Conservation (phyloP, 35 echinoderm and acorn worm genomes). For the Eucidaris tribuloides region DNA sequence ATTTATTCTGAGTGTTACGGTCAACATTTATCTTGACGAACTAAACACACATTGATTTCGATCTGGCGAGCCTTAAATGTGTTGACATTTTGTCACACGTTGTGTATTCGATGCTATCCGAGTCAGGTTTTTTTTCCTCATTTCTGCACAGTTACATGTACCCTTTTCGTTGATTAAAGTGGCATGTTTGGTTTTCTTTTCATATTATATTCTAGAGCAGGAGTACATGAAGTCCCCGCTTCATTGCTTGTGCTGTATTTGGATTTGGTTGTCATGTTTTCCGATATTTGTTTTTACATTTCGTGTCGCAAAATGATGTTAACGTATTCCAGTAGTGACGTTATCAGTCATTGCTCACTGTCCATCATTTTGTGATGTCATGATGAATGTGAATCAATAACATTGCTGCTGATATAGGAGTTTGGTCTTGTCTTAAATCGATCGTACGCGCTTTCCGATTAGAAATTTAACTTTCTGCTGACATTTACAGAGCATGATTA, state of each 20-base stretch:
- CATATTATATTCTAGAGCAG: neutral
- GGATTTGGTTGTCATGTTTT: neutral
- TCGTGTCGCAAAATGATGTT: too few relatives aligned
- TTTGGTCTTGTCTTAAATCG: too few relatives aligned
- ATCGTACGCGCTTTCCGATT: too few relatives aligned
- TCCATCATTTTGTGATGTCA: too few relatives aligned
- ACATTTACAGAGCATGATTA: too few relatives aligned
- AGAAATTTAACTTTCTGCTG: too few relatives aligned
- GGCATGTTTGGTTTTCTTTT: neutral
- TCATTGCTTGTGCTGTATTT: neutral
- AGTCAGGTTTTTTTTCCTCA: neutral
- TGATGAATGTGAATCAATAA: too few relatives aligned
- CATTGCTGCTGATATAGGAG: too few relatives aligned
- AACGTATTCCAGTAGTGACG: too few relatives aligned
- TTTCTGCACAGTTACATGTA: neutral
- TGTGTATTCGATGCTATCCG: neutral
- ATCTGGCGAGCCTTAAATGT: slow-evolving; percentile 2
- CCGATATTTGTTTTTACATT: too few relatives aligned
- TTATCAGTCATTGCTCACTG: too few relatives aligned
- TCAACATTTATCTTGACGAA: slow-evolving; percentile 8
- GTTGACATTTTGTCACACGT: slow-evolving; percentile 8
- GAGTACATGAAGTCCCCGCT: neutral
- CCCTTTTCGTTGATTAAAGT: neutral
- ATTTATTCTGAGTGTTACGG: slow-evolving; percentile 14
- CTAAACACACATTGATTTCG: neutral